Percentiles rank a stretch among this genome's conserved stretches.
These are phyloP conservation scores for Mugil cephalus DNA, from an alignment of 2,113 vertebrate genomes.

Conservation along the genomic window DNA sequence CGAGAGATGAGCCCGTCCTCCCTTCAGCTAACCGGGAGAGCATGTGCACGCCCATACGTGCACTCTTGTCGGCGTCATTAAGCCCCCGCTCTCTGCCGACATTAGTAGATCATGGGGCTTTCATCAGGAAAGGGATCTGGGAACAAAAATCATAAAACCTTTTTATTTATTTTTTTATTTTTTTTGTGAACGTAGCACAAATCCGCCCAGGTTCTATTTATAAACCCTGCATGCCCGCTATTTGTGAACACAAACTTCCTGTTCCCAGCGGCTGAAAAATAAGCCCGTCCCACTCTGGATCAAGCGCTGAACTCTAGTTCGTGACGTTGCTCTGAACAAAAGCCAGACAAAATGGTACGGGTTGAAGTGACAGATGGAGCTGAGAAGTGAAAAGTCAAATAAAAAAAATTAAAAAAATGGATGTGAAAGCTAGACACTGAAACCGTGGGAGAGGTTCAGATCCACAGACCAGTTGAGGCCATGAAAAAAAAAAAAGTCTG, in stretches of 20 bases:
- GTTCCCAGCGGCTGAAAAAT: constrained; percentile 50
- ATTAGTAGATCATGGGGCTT: constrained; percentile 77
- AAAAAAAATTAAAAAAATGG: constrained; percentile 27
- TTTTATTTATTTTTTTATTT: constrained; percentile 50
- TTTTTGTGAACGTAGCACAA: constrained; percentile 48
- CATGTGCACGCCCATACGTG: constrained; percentile 2
- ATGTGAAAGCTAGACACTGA: constrained; percentile 14
- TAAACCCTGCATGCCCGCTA: constrained; percentile 53
- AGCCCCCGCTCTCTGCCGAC: constrained; percentile 65
- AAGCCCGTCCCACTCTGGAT: constrained; percentile 53
- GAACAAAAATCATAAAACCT: constrained; percentile 47
- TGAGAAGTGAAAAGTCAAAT: constrained; percentile 9
- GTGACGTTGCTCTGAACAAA: constrained; percentile 37
- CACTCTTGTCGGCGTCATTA: constrained; percentile 57
- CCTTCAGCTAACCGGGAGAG: constrained; percentile 14
- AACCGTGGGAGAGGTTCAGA: constrained; percentile 25
- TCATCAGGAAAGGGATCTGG: constrained; percentile 68
- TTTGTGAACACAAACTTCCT: constrained; percentile 69
- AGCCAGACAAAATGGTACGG: constrained; percentile 33
- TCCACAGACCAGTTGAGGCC: constrained; percentile 40
- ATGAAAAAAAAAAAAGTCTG: constrained; percentile 41
- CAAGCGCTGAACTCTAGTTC: constrained; percentile 40
- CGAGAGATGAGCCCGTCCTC: constrained; percentile 51
- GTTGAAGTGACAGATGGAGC: constrained; percentile 32
- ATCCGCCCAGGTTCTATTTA: constrained; percentile 70